Evolutionary conservation across 2,113 vertebrate species (phyloP).

Genomic region (Taurulus bubalis): DNA sequence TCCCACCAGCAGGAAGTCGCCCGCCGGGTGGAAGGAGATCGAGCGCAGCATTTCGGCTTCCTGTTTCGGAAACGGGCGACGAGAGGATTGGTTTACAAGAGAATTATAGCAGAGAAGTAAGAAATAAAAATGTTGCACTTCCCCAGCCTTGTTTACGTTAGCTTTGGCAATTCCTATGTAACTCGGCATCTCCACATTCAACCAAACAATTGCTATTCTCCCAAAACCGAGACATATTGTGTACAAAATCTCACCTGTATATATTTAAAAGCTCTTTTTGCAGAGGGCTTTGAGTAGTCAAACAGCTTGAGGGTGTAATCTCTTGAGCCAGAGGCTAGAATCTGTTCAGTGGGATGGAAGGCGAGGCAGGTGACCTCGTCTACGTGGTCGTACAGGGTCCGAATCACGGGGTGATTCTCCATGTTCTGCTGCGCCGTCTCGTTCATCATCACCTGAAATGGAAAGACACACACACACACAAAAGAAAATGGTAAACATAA

Average conservation of each 20-base stretch:
- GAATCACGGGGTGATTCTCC: slow-evolving; percentile 98
- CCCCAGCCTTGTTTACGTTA: neutral
- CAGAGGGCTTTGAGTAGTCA: slow-evolving; percentile 98
- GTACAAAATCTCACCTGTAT: slow-evolving; percentile 88
- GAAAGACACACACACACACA: neutral
- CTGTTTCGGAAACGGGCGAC: slow-evolving; percentile 71
- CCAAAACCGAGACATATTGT: neutral
- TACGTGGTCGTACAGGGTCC: slow-evolving; percentile 97
- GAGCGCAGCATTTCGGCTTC: slow-evolving; percentile 98
- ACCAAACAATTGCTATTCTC: neutral
- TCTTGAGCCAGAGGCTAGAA: slow-evolving; percentile 95
- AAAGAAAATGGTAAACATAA: neutral
- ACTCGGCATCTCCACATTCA: neutral
- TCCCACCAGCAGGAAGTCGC: slow-evolving; percentile 95
- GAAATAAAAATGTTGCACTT: neutral
- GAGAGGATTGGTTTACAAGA: neutral
- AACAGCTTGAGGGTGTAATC: slow-evolving; percentile 98
- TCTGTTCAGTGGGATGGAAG: slow-evolving; percentile 97
- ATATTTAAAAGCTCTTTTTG: slow-evolving; percentile 99
- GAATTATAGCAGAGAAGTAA: neutral
- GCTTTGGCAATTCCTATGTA: neutral
- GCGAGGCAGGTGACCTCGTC: slow-evolving; percentile 97
- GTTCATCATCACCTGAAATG: slow-evolving; percentile 97
- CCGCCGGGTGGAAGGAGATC: slow-evolving; percentile 97
- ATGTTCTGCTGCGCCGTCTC: slow-evolving; percentile 99